Conservation (phyloP, 2,797 vertebrate genomes). For the Leucoraja ocellata region DNA sequence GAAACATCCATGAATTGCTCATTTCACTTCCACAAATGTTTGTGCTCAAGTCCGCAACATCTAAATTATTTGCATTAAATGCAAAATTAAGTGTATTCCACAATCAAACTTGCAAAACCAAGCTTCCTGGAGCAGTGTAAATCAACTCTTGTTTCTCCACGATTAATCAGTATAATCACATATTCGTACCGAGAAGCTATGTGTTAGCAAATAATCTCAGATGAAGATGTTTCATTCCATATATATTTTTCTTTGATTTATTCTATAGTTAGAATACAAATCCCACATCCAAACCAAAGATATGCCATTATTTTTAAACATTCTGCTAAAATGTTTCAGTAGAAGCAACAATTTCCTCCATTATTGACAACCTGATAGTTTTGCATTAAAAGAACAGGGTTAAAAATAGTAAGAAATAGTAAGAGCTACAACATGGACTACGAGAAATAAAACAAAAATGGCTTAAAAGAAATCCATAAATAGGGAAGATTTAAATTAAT, state of each 20-base stretch:
- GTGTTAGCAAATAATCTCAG: background rate
- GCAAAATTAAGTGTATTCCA: background rate
- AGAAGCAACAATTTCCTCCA: background rate
- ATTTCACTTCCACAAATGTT: background rate
- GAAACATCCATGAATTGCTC: background rate
- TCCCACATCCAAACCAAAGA: background rate
- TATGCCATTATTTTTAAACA: background rate
- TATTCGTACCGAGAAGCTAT: background rate
- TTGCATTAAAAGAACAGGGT: background rate
- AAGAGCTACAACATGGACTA: background rate
- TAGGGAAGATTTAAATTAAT: background rate
- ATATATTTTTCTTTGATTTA: background rate
- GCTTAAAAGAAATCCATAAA: background rate
- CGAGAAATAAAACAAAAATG: background rate
- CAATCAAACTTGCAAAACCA: background rate
- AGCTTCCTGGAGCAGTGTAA: background rate
- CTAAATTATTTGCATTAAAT: background rate
- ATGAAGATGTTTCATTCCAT: background rate
- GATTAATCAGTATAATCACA: background rate
- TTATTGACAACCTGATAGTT: background rate
- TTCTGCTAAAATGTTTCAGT: background rate
- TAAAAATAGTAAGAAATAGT: background rate
- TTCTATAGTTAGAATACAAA: background rate
- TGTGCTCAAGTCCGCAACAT: background rate
- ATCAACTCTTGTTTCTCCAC: background rate